Percentiles rank a stretch among this genome's conserved stretches.
Evolutionary conservation across 2,888 invertebrate species (phyloP).

Genomic region (Celastrina argiolus): DNA sequence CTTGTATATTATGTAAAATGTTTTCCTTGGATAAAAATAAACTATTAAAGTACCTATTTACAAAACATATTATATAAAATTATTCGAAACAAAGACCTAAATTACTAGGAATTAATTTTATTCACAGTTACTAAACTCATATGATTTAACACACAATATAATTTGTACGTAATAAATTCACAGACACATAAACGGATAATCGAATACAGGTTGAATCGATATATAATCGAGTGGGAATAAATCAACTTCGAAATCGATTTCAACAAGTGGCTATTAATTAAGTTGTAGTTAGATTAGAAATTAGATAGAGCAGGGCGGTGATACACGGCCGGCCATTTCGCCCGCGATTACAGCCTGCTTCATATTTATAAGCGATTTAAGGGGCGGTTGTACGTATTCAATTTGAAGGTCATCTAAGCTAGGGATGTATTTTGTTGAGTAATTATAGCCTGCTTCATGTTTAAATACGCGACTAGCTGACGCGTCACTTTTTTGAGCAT

Average conservation of each 20-base stretch:
- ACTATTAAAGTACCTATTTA: too few species aligned
- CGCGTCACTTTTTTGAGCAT: too few species aligned
- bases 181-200: slow-evolving; percentile 38
- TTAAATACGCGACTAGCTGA: too few species aligned
- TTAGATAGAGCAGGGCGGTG: slow-evolving; percentile 64
- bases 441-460: too few species aligned
- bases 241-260: slow-evolving; percentile 75
- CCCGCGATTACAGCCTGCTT: background rate
- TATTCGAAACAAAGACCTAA: background rate
- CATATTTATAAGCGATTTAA: background rate
- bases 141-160: background rate
- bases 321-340: slow-evolving; percentile 46
- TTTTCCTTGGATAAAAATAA: too few species aligned
- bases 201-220: slow-evolving; percentile 68
- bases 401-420: background rate
- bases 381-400: background rate
- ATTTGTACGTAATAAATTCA: slow-evolving; percentile 5
- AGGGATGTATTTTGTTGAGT: too few species aligned
- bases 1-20: too few species aligned
- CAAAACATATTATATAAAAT: too few species aligned
- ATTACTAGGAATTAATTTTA: background rate
- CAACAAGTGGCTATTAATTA: slow-evolving; percentile 78
- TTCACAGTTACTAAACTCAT: too few species aligned
- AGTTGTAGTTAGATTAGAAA: slow-evolving; percentile 76
- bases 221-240: slow-evolving; percentile 47